phyloP scores from a whole-genome alignment of 2,888 invertebrate species.

The Pegoplata infirma region DNA sequence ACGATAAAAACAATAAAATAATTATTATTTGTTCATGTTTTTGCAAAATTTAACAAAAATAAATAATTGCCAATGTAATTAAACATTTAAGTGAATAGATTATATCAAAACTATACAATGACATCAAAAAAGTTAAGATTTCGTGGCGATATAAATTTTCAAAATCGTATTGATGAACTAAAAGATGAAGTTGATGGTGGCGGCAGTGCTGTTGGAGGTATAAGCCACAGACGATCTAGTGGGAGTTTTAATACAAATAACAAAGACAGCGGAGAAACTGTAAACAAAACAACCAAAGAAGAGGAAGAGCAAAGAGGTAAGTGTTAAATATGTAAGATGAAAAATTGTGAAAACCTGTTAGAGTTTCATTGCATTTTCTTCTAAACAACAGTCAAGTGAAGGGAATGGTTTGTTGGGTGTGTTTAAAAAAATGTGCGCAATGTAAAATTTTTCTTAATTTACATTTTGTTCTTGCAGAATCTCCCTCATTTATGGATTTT shows the following conservation, averaged over 20 bases:
- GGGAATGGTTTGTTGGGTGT: no score
- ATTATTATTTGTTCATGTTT: background rate
- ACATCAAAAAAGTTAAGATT: slow-evolving; percentile 78
- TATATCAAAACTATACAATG: slow-evolving; percentile 32
- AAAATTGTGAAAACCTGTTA: slow-evolving; percentile 48
- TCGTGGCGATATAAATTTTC: slow-evolving; percentile 77
- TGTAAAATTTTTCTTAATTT: slow-evolving; percentile 40
- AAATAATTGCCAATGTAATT: slow-evolving; percentile 1
- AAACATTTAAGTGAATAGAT: background rate
- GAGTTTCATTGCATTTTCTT: slow-evolving; percentile 6
- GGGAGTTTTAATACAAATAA: slow-evolving; percentile 47
- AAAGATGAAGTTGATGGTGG: slow-evolving; percentile 65
- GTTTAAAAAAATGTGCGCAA: slow-evolving; percentile 16
- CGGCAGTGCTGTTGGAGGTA: slow-evolving; percentile 31
- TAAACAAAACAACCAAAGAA: slow-evolving; percentile 45
- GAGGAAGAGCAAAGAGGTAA: slow-evolving; percentile 57
- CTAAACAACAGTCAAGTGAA: slow-evolving; percentile 18
- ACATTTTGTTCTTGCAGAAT: slow-evolving; percentile 55
- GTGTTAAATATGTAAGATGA: slow-evolving; percentile 23
- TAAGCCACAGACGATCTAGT: slow-evolving; percentile 52
- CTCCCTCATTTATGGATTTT: slow-evolving; percentile 81
- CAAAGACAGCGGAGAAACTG: slow-evolving; percentile 40
- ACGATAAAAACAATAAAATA: slow-evolving; percentile 6
- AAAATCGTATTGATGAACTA: slow-evolving; percentile 70
- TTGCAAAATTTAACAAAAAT: background rate